A percentile compares a stretch with the other conserved stretches of the same genome.
Conservation (phyloP, 2,797 vertebrate species). For the Gallinago solitaria region DNA sequence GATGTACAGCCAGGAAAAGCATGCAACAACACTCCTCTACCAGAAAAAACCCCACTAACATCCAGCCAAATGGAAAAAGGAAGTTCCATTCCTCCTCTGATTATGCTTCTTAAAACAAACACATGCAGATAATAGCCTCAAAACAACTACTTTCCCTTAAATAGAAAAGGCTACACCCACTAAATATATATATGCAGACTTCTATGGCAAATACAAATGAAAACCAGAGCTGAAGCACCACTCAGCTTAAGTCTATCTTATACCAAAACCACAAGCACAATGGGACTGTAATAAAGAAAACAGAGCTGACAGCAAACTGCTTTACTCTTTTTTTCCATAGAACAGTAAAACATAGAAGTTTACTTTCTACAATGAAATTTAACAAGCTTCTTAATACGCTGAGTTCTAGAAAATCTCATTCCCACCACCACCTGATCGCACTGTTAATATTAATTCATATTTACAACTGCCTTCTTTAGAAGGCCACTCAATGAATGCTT, state of each 20-base stretch:
- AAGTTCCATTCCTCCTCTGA: constrained; percentile 19
- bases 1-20: neutral
- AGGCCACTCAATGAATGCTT: neutral
- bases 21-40: neutral
- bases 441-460: neutral
- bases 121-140: neutral
- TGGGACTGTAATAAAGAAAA: neutral
- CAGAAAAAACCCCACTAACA: neutral
- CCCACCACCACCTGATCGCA: neutral
- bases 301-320: neutral
- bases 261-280: neutral
- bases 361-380: neutral
- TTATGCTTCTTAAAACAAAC: constrained; percentile 2
- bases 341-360: neutral
- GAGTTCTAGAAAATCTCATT: neutral
- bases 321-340: neutral
- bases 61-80: neutral
- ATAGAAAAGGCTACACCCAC: neutral
- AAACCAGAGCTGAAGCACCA: neutral
- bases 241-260: neutral
- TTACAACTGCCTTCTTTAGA: neutral
- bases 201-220: neutral
- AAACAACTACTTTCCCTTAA: constrained; percentile 11
- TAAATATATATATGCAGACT: neutral
- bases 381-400: neutral